Conservation (phyloP, 2,113 vertebrate species). For the Polypterus bichir region DNA sequence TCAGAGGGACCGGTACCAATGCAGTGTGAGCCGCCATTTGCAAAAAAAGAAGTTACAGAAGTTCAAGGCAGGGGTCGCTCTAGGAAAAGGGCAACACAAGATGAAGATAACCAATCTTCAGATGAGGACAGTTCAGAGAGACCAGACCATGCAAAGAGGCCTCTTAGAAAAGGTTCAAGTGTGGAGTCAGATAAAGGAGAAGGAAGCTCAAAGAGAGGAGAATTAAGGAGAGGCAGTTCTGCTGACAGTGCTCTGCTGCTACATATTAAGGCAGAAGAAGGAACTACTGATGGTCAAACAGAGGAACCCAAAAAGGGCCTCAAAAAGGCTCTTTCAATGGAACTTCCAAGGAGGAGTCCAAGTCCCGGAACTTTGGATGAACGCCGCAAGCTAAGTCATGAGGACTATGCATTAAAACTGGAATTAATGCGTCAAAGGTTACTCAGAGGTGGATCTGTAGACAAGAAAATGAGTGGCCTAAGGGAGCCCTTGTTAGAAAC, state of each 20-base stretch:
- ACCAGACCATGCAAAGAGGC: constrained; percentile 46
- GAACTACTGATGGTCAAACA: constrained; percentile 28
- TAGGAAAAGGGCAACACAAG: constrained; percentile 38
- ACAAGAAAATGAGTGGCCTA: constrained; percentile 84
- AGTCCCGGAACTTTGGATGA: constrained; percentile 59
- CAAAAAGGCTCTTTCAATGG: constrained; percentile 76
- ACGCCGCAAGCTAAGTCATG: constrained; percentile 60
- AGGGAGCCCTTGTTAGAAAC: constrained; percentile 87
- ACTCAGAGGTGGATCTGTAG: constrained; percentile 64
- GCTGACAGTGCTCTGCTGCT: constrained; percentile 75
- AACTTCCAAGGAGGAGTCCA: constrained; percentile 59
- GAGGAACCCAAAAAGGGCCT: constrained; percentile 47
- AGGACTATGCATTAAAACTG: constrained; percentile 77
- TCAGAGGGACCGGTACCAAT: constrained; percentile 32
- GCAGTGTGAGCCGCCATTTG: constrained; percentile 40
- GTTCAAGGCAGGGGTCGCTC: constrained; percentile 26
- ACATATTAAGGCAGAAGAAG: constrained; percentile 40
- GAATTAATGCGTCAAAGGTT: constrained; percentile 84
- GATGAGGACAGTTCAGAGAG: constrained; percentile 55
- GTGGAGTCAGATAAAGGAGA: constrained; percentile 56
- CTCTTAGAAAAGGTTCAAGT: constrained; percentile 60
- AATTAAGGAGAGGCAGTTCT: constrained; percentile 76
- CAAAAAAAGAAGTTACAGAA: constrained; percentile 29
- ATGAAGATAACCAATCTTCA: constrained; percentile 47
- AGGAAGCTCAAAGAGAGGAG: constrained; percentile 45